Conservation (phyloP, 2,888 invertebrate genomes). For the Actias luna region DNA sequence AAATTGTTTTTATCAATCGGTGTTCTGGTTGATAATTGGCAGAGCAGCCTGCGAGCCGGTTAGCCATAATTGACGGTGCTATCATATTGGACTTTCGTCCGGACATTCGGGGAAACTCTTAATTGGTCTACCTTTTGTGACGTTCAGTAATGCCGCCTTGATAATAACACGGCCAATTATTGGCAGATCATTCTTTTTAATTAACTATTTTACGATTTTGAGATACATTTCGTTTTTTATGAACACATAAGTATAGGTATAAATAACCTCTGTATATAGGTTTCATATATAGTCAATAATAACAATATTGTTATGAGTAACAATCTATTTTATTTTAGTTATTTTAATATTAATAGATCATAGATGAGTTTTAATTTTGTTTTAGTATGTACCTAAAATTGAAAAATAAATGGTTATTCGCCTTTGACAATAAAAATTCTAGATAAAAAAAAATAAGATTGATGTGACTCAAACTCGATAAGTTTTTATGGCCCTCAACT, state of each 20-base stretch:
- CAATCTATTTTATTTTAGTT: not conserved
- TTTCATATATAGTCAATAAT: not conserved
- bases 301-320: not conserved
- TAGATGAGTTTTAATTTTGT: not conserved
- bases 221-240: not conserved
- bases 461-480: constrained; percentile 10
- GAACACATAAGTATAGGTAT: not conserved
- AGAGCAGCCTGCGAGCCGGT: constrained; percentile 58
- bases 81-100: constrained; percentile 74
- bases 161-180: constrained; percentile 75
- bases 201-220: constrained; percentile 46
- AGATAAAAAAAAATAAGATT: constrained; percentile 4
- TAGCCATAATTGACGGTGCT: constrained; percentile 76
- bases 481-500: constrained; percentile 33
- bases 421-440: not conserved
- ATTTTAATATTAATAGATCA: not conserved
- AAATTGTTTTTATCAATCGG: constrained; percentile 77
- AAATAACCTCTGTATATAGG: not conserved
- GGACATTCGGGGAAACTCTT: constrained; percentile 79
- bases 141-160: constrained; percentile 73
- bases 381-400: not conserved
- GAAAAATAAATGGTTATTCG: constrained; percentile 1
- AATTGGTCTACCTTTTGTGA: constrained; percentile 79
- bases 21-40: constrained; percentile 67
- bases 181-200: constrained; percentile 74